Percentiles rank a stretch among this genome's conserved stretches.
Evolutionary conservation across 2,113 vertebrate species (phyloP).

Genomic region (Trochalopteron elliotii): DNA sequence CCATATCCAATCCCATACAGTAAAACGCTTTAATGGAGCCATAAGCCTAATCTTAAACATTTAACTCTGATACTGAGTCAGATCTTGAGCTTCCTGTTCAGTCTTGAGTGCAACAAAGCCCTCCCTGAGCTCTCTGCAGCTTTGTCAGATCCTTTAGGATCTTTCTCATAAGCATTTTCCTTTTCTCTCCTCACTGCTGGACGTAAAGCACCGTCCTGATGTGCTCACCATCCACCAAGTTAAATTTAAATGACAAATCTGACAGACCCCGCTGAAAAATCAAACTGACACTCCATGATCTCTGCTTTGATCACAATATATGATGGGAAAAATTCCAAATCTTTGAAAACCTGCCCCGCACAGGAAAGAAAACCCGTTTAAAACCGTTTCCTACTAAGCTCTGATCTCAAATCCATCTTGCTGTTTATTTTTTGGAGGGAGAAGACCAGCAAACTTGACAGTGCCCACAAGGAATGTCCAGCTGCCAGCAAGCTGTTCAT

Average conservation of each 20-base stretch:
- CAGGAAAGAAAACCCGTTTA: neutral
- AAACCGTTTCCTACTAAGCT: neutral
- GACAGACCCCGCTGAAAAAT: neutral
- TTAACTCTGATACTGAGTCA: neutral
- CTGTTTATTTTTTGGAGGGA: neutral
- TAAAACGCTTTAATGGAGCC: neutral
- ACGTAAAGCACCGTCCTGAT: accelerated
- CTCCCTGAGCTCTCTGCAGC: neutral
- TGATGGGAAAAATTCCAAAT: neutral
- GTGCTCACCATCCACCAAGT: neutral
- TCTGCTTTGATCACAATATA: slow-evolving; percentile 7
- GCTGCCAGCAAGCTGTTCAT: neutral
- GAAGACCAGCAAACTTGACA: slow-evolving; percentile 62
- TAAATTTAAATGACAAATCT: neutral
- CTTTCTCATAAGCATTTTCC: neutral
- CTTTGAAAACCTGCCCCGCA: neutral
- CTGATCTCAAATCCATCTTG: neutral
- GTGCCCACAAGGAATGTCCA: slow-evolving; percentile 61
- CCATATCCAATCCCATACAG: neutral
- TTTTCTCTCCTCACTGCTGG: neutral
- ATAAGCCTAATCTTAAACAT: neutral
- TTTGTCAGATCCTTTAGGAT: neutral
- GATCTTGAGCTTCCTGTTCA: neutral
- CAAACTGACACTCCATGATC: neutral
- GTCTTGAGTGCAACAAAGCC: neutral